These are phyloP conservation scores for Lamellibrachia columna DNA, from an alignment of 2,888 invertebrate species.

Conservation along the genomic window DNA sequence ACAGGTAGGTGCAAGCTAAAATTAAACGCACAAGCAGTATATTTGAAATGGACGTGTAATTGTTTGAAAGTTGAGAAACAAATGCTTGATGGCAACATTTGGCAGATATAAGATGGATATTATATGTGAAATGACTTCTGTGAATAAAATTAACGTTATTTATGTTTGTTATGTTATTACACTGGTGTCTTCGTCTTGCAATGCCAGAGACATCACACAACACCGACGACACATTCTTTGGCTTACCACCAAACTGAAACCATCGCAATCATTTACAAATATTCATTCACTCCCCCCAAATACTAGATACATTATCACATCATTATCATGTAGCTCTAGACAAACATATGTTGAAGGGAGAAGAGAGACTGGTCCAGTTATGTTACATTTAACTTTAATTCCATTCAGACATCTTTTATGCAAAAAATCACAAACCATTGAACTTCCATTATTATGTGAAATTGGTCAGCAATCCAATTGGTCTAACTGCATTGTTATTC, in stretches of 20 bases:
- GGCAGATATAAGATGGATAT: not conserved
- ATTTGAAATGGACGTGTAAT: not conserved
- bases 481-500: not conserved
- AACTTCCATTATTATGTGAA: not conserved
- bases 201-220: not conserved
- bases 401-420: not conserved
- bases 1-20: not conserved
- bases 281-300: too few relatives aligned
- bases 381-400: not conserved
- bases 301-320: too few relatives aligned
- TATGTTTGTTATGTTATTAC: not conserved
- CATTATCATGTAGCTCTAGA: too few relatives aligned
- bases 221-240: not conserved
- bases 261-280: too few relatives aligned
- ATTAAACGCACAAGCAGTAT: not conserved
- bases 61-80: not conserved
- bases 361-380: too few relatives aligned
- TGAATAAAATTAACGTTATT: slow-evolving; percentile 12
- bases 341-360: too few relatives aligned
- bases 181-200: not conserved
- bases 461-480: not conserved
- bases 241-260: not conserved
- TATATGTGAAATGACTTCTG: not conserved
- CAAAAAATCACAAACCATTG: not conserved
- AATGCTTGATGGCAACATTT: not conserved